phyloP scores from a whole-genome alignment of 2,797 vertebrate genomes.

The Cirrhinus molitorella region DNA sequence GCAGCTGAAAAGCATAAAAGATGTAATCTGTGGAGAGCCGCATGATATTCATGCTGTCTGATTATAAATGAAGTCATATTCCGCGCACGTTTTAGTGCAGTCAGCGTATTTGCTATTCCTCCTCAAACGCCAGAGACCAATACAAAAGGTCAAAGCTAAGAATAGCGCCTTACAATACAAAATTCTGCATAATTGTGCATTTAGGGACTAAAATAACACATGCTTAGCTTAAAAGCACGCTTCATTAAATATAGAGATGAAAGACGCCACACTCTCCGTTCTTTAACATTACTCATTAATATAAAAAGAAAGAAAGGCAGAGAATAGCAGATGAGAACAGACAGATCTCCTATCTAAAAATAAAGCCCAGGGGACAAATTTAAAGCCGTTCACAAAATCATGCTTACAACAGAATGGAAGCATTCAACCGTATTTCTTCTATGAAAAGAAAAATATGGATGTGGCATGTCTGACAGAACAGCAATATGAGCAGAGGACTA shows the following conservation, averaged over 20 bases:
- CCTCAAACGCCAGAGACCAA: constrained; percentile 26
- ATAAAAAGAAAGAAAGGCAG: constrained; percentile 9
- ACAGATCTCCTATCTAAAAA: constrained; percentile 29
- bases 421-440: constrained; percentile 22
- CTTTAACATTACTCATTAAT: constrained; percentile 36
- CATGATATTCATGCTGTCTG: background rate
- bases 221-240: constrained; percentile 19
- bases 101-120: constrained; percentile 39
- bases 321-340: constrained; percentile 36
- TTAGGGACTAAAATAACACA: constrained; percentile 44
- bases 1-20: background rate
- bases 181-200: constrained; percentile 45
- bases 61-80: constrained; percentile 44
- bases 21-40: background rate
- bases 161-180: constrained; percentile 44
- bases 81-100: constrained; percentile 32
- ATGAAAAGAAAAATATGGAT: constrained; percentile 3
- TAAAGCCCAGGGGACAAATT: constrained; percentile 36
- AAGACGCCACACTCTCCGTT: background rate
- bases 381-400: constrained; percentile 23
- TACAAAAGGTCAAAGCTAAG: constrained; percentile 39
- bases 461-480: background rate
- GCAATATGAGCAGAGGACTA: background rate
- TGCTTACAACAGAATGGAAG: constrained; percentile 27
- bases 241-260: constrained; percentile 39